phyloP scores from a whole-genome alignment of 2,888 invertebrate species.

The Polydrusus cervinus region DNA sequence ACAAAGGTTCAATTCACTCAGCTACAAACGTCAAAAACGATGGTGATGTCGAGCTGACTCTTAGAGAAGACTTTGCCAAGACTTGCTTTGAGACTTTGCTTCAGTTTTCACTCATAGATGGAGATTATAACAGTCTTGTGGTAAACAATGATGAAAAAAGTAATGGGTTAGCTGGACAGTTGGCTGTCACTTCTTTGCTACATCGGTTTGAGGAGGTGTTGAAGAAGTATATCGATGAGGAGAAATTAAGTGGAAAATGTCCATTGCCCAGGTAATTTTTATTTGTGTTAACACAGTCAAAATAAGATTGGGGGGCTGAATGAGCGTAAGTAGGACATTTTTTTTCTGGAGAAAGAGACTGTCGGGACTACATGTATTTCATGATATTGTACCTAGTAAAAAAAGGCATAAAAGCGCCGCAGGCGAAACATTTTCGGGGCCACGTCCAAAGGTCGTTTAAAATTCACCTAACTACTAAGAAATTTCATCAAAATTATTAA shows the following conservation, averaged over 20 bases:
- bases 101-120: conserved; percentile 92
- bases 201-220: conserved; percentile 95
- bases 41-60: conserved; percentile 85
- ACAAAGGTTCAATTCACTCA: conserved; percentile 90
- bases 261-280: conserved; percentile 83
- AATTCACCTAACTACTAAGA: too few relatives aligned
- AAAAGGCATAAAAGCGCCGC: too few relatives aligned
- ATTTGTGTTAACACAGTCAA: too few relatives aligned
- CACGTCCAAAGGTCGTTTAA: too few relatives aligned
- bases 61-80: conserved; percentile 96
- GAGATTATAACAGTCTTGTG: conserved; percentile 73
- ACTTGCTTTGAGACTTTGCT: conserved; percentile 96
- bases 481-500: too few relatives aligned
- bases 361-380: too few relatives aligned
- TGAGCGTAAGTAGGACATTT: too few relatives aligned
- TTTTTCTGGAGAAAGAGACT: too few relatives aligned
- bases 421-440: too few relatives aligned
- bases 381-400: too few relatives aligned
- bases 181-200: conserved; percentile 93
- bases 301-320: too few relatives aligned
- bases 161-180: conserved; percentile 78
- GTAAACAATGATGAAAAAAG: conserved; percentile 69
- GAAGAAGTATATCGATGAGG: conserved; percentile 89
- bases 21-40: conserved; percentile 80
- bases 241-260: conserved; percentile 87